Percentiles rank a stretch among this genome's conserved stretches.
These are phyloP conservation scores for Lathamus discolor DNA, from an alignment of 2,113 vertebrate genomes.

Conservation along the genomic window DNA sequence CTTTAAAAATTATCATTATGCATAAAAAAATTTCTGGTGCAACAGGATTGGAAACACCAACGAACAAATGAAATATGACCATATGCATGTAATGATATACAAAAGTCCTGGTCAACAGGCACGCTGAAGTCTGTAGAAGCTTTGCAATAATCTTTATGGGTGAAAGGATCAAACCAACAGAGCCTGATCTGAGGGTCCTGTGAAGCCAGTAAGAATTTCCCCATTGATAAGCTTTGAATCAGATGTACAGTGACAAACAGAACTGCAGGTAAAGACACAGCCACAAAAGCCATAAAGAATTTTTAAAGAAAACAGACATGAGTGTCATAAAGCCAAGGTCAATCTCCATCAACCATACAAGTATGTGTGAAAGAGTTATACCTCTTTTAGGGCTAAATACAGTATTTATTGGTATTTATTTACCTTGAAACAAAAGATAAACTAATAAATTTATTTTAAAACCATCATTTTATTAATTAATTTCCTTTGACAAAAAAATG, in stretches of 20 bases:
- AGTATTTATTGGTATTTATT: constrained; percentile 61
- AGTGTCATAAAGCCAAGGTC: not conserved
- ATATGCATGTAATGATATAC: not conserved
- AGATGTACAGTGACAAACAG: not conserved
- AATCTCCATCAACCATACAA: not conserved
- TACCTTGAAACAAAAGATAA: constrained; percentile 56
- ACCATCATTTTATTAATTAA: constrained; percentile 63
- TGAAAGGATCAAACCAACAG: not conserved
- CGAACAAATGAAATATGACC: not conserved
- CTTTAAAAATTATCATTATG: not conserved
- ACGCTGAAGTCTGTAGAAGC: not conserved
- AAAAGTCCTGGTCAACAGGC: not conserved
- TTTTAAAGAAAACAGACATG: not conserved
- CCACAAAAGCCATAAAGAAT: not conserved
- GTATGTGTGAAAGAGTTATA: not conserved
- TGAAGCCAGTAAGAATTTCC: not conserved
- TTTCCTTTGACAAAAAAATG: constrained; percentile 59
- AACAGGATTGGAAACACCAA: not conserved
- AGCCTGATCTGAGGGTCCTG: not conserved
- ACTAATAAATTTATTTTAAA: constrained; percentile 55
- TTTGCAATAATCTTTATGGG: not conserved
- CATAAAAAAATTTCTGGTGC: not conserved
- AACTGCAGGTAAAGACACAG: not conserved
- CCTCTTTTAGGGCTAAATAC: not conserved
- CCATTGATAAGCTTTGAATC: not conserved